A percentile compares a stretch with the other conserved stretches of the same genome.
These are phyloP conservation scores for Limnodromus scolopaceus DNA, from an alignment of 2,797 vertebrate species.

Conservation along the genomic window DNA sequence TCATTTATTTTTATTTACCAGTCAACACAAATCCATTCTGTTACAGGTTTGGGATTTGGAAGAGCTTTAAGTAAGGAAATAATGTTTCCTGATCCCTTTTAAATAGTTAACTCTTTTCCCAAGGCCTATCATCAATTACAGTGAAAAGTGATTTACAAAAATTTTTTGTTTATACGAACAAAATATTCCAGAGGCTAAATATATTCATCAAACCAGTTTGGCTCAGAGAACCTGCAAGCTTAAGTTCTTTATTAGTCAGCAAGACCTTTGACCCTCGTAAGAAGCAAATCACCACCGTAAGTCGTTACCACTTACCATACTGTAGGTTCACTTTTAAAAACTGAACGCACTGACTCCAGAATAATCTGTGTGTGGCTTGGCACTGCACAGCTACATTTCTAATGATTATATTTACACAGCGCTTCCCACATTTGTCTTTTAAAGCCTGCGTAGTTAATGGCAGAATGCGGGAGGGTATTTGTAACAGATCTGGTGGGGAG, in stretches of 20 bases:
- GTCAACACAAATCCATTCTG: not conserved
- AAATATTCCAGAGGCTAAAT: not conserved
- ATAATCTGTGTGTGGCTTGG: not conserved
- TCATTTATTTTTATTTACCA: slow-evolving; percentile 4
- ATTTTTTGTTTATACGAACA: not conserved
- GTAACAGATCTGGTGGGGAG: not conserved
- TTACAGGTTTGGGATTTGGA: not conserved
- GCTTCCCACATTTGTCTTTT: not conserved
- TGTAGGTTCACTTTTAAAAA: not conserved
- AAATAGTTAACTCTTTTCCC: not conserved
- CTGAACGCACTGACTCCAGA: not conserved
- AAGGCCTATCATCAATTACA: not conserved
- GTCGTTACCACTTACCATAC: not conserved
- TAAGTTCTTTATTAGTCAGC: slow-evolving; percentile 26
- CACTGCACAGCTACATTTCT: not conserved
- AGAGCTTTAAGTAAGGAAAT: not conserved
- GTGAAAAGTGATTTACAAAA: not conserved
- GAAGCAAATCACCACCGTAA: not conserved
- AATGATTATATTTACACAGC: not conserved
- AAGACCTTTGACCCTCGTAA: not conserved
- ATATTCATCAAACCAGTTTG: not conserved
- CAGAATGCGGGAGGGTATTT: not conserved
- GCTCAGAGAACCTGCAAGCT: not conserved
- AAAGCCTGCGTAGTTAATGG: not conserved
- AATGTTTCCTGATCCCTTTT: not conserved